phyloP scores from a whole-genome alignment of 2,888 invertebrate species.

The Parnassius apollo region DNA sequence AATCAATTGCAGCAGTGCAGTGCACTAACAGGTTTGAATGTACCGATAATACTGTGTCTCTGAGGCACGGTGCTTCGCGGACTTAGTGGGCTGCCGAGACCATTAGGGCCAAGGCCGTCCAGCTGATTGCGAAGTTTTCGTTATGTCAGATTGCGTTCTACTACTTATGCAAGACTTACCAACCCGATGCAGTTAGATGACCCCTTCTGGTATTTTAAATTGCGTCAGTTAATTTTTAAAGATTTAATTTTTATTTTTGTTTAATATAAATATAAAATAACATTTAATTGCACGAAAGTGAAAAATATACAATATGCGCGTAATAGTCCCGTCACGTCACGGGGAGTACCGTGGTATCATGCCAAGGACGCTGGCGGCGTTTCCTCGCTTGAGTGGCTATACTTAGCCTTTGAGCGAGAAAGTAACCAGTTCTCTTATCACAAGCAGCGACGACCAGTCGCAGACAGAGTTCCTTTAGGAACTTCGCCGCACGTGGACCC shows the following conservation, averaged over 20 bases:
- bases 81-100: constrained; percentile 34
- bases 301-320: too few relatives aligned
- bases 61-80: constrained; percentile 33
- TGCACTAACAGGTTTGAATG: constrained; percentile 15
- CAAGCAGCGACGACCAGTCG: too few relatives aligned
- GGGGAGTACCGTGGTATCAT: too few relatives aligned
- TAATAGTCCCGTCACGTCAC: too few relatives aligned
- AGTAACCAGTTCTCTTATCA: too few relatives aligned
- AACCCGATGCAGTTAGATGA: constrained; percentile 72
- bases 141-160: constrained; percentile 78
- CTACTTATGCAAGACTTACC: constrained; percentile 76
- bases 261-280: neutral
- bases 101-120: constrained; percentile 70
- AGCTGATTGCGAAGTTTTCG: constrained; percentile 70
- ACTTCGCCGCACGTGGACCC: too few relatives aligned
- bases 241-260: neutral
- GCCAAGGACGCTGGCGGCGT: too few relatives aligned
- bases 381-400: too few relatives aligned
- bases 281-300: too few relatives aligned
- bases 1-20: neutral
- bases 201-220: constrained; percentile 39
- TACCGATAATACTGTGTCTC: constrained; percentile 29
- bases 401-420: too few relatives aligned
- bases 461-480: too few relatives aligned
- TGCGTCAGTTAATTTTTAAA: constrained; percentile 17